phyloP scores from a whole-genome alignment of 2,888 invertebrate species.

The Boloria euphrosyne region DNA sequence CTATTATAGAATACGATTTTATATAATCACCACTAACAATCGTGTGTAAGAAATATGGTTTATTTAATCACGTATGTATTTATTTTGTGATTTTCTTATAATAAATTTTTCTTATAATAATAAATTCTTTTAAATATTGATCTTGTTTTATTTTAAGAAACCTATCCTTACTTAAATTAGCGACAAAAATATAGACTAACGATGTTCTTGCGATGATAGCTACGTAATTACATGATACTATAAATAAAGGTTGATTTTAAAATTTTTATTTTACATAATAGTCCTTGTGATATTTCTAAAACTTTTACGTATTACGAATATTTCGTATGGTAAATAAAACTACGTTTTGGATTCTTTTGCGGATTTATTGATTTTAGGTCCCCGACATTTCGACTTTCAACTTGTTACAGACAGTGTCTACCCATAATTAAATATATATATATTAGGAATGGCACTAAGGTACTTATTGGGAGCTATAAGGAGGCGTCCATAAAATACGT shows the following conservation, averaged over 20 bases:
- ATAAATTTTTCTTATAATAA: too few relatives aligned
- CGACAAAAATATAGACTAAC: slow-evolving; percentile 17
- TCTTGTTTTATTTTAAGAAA: slow-evolving; percentile 21
- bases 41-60: slow-evolving; percentile 47
- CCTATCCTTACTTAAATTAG: slow-evolving; percentile 11
- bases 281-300: too few relatives aligned
- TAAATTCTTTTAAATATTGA: slow-evolving; percentile 52
- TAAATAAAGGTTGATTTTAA: background rate
- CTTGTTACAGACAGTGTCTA: too few relatives aligned
- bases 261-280: background rate
- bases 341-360: too few relatives aligned
- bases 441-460: too few relatives aligned
- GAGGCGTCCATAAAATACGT: too few relatives aligned
- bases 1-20: slow-evolving; percentile 29
- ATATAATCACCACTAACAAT: slow-evolving; percentile 36
- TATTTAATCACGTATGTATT: slow-evolving; percentile 69
- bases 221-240: background rate
- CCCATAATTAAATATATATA: too few relatives aligned
- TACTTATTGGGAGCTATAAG: too few relatives aligned
- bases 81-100: slow-evolving; percentile 56
- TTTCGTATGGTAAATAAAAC: too few relatives aligned
- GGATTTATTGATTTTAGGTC: too few relatives aligned
- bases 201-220: slow-evolving; percentile 20
- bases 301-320: too few relatives aligned
- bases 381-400: too few relatives aligned